Evolutionary conservation across 2,888 invertebrate genomes (phyloP).

Genomic region (Xestia ashworthii): DNA sequence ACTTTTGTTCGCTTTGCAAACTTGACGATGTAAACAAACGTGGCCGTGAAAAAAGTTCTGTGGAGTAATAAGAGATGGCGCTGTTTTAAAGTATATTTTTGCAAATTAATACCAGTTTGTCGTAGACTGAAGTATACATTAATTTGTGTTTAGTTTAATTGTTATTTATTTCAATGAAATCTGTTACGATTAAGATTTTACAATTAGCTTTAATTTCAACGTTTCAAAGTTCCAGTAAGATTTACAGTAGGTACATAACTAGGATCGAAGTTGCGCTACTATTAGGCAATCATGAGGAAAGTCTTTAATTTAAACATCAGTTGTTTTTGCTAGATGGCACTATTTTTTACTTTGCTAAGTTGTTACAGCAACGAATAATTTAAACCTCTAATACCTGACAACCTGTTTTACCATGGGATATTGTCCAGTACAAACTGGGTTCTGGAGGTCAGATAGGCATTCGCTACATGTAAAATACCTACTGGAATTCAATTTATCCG

Average conservation of each 20-base stretch:
- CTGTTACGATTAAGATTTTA: background rate
- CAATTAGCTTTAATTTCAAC: rapidly evolving
- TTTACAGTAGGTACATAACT: background rate
- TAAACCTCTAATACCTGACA: background rate
- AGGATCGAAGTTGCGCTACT: background rate
- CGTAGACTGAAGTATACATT: background rate
- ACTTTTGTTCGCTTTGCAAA: slow-evolving; percentile 70
- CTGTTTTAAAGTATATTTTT: slow-evolving; percentile 28
- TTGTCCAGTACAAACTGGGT: too few species aligned
- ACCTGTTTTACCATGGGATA: too few species aligned
- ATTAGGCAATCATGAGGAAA: background rate
- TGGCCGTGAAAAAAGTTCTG: slow-evolving; percentile 80
- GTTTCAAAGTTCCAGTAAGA: too few species aligned
- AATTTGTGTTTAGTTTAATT: background rate
- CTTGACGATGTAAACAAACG: slow-evolving; percentile 78
- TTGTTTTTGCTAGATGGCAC: slow-evolving; percentile 36
- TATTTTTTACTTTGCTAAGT: background rate
- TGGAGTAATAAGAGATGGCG: slow-evolving; percentile 76
- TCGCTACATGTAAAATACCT: too few species aligned
- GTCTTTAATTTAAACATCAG: slow-evolving; percentile 11
- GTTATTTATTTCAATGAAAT: background rate
- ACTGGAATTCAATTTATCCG: too few species aligned
- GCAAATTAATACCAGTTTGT: background rate
- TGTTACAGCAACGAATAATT: background rate
- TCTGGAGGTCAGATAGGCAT: too few species aligned